Evolutionary conservation across 2,797 vertebrate genomes (phyloP).

Genomic region (Melanotaenia pygmaea): DNA sequence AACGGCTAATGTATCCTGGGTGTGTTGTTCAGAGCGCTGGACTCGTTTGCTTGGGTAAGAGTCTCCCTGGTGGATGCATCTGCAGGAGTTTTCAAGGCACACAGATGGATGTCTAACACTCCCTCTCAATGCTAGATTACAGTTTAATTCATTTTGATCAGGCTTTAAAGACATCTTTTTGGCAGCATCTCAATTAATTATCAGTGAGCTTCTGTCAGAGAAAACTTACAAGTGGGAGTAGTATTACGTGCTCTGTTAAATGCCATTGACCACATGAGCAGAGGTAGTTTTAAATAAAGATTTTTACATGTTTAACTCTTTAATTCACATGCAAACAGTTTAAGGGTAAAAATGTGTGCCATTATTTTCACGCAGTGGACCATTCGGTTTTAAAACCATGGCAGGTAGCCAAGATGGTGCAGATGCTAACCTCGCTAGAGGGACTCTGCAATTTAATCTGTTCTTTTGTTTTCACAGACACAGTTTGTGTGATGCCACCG

Average conservation of each 20-base stretch:
- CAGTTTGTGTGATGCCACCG: background rate
- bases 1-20: conserved; percentile 38
- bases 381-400: background rate
- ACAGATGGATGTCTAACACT: conserved; percentile 48
- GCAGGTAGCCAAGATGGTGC: background rate
- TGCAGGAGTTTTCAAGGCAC: conserved; percentile 37
- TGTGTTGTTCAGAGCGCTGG: conserved; percentile 42
- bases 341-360: background rate
- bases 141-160: conserved; percentile 58
- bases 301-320: background rate
- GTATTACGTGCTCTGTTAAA: background rate
- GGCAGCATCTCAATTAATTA: conserved; percentile 41
- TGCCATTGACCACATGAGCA: background rate
- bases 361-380: background rate
- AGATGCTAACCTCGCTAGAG: background rate
- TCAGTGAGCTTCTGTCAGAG: conserved; percentile 24
- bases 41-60: conserved; percentile 32
- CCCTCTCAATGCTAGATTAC: conserved; percentile 42
- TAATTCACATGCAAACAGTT: background rate
- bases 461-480: background rate
- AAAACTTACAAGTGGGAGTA: conserved; percentile 3
- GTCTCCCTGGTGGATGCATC: conserved; percentile 19
- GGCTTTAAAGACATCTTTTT: conserved; percentile 34
- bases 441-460: background rate
- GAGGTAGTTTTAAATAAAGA: background rate